These are phyloP conservation scores for Paguma larvata DNA, from an alignment of 2,797 vertebrate species.

Conservation along the genomic window DNA sequence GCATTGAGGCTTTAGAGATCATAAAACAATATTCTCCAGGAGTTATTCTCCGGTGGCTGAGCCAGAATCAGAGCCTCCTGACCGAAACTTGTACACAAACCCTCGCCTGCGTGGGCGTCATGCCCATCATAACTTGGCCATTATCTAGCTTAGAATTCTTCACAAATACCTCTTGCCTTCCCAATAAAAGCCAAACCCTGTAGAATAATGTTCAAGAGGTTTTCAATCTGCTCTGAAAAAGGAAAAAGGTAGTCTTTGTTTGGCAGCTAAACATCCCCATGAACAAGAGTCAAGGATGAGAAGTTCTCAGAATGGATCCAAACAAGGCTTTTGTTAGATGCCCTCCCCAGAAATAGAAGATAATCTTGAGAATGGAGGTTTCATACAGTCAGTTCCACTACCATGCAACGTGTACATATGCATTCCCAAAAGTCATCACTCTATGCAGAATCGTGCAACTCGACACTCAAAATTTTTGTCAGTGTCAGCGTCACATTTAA, in stretches of 20 bases:
- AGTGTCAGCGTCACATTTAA: background rate
- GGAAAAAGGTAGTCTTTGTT: background rate
- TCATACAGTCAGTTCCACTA: background rate
- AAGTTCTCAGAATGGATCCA: background rate
- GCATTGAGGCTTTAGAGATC: background rate
- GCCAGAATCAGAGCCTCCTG: background rate
- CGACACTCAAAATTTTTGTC: background rate
- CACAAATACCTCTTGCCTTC: background rate
- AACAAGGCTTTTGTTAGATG: background rate
- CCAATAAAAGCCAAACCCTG: background rate
- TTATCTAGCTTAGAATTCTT: conserved; percentile 21
- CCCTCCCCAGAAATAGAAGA: background rate
- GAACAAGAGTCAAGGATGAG: background rate
- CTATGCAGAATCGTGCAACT: background rate
- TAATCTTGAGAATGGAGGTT: background rate
- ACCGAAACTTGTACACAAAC: background rate
- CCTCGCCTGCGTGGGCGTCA: background rate
- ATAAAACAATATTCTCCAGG: background rate
- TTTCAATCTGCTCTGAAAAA: background rate
- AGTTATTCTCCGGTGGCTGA: background rate
- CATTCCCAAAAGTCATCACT: background rate
- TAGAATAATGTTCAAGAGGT: background rate
- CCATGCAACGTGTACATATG: background rate
- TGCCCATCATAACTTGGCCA: background rate
- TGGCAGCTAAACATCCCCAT: background rate